Evolutionary conservation across 2,797 vertebrate genomes (phyloP), one percentile per base, ranked within the genome.

Genomic region (Apogon hyalosoma): DNA sequence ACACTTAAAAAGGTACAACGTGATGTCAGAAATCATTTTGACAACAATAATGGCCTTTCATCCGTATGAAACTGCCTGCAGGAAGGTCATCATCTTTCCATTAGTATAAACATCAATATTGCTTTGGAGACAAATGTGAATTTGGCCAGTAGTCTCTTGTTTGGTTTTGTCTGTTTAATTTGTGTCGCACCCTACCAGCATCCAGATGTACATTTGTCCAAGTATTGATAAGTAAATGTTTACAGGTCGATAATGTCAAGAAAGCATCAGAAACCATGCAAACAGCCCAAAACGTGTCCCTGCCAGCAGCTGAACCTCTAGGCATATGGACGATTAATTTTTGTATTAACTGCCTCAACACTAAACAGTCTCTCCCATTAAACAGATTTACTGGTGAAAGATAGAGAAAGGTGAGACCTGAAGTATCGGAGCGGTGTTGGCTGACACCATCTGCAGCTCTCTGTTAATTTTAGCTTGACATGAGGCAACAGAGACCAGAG

Each of bases 401-500:
- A 40, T 38, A 66, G 45, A 28, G 15, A 51, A 53, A 77, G 70
- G 62, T 73, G 77, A 82, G 63, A 59, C 38, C 38, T 14, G 11
- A 73, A 66, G 73, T 62, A 53, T 63, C 45, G 60, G 46, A 73
- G 75, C 40, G 70, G 66, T 42, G 50, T 56, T 76, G 2, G 36
- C 63, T 73, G 69, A 73, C 83, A 84, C 80, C 87, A 60, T 84
- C 71, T 74, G 78, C 64, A 82, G 61, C n/a, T 33, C n/a, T 33
- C 73, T 40, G 79, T 75, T 87, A 73, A 86, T 80, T 88, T 82
- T 62, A 84, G 78, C 74, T n/a, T 75, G 77, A 82, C 75, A 16
- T 65, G 69, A 75, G 57, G 75, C 76, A 71, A 84, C 56, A n/a
- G 39, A 70, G 65, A 71, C 69, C 69, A 9, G 48, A 28, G 60